phyloP scores from a whole-genome alignment of 2,113 vertebrate species.

The Pungitius pungitius region DNA sequence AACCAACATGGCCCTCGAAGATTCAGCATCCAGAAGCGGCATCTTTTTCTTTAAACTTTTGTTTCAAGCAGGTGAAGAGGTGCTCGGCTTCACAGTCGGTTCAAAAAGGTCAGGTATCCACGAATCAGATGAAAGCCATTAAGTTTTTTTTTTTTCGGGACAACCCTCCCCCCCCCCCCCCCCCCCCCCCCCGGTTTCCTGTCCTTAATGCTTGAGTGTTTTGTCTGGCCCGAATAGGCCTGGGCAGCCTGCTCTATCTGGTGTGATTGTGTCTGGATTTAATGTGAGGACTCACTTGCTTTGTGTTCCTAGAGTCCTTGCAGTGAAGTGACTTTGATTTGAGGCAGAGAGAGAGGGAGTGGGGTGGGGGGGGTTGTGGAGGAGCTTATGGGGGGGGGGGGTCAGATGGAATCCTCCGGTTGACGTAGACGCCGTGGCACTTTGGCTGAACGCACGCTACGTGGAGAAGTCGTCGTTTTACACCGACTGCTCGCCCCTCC shows the following conservation, averaged over 20 bases:
- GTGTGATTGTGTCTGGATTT: constrained; percentile 40
- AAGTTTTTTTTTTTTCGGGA: constrained; percentile 20
- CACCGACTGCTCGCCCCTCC: too few species aligned
- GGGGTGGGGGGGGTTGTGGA: not conserved
- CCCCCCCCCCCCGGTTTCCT: constrained; percentile 52
- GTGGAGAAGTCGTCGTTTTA: too few species aligned
- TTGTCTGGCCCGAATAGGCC: constrained; percentile 53
- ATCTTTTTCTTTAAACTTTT: constrained; percentile 7
- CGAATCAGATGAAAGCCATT: constrained; percentile 66
- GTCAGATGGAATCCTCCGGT: not conserved
- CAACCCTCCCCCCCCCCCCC: constrained; percentile 43
- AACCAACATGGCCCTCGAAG: constrained; percentile 28
- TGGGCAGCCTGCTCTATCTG: constrained; percentile 28
- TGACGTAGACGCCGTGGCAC: constrained; percentile 6
- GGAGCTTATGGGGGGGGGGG: constrained; percentile 4
- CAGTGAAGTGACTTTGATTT: constrained; percentile 24
- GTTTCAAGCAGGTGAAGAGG: not conserved
- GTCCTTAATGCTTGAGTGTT: constrained; percentile 66
- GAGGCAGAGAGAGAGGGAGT: not conserved
- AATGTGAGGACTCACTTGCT: constrained; percentile 64
- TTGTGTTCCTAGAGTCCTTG: constrained; percentile 61
- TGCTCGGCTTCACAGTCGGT: not conserved
- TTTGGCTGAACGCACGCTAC: not conserved
- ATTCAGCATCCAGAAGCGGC: not conserved
- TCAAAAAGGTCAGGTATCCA: constrained; percentile 57